These are phyloP conservation scores for Idaea dimidiata DNA, from an alignment of 2,888 invertebrate species.

Conservation along the genomic window DNA sequence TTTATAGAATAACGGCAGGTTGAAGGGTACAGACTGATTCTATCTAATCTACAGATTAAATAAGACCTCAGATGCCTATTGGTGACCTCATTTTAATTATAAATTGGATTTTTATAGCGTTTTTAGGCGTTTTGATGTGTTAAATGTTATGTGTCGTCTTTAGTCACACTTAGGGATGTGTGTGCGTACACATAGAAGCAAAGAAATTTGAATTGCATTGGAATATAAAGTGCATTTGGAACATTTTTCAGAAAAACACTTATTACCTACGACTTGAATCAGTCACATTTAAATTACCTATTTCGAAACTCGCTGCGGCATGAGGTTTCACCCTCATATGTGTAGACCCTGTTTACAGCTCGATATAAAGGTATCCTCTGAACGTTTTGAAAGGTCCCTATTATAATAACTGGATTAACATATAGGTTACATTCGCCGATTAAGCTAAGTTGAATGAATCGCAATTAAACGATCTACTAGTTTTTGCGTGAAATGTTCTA, in stretches of 20 bases:
- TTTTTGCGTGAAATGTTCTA: no score
- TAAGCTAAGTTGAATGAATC: no score
- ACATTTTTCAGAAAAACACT: background rate
- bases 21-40: conserved; percentile 26
- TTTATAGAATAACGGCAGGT: conserved; percentile 7
- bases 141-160: conserved; percentile 10
- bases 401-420: no score
- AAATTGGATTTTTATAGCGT: conserved; percentile 16
- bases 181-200: background rate
- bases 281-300: no score
- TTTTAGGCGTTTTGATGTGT: conserved; percentile 6
- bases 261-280: background rate
- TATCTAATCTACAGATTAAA: conserved; percentile 19
- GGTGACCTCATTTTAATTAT: conserved; percentile 19
- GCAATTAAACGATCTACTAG: no score
- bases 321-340: no score
- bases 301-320: no score
- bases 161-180: background rate
- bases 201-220: background rate
- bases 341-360: no score
- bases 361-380: no score
- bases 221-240: background rate
- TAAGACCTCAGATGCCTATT: conserved; percentile 14
- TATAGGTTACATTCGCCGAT: no score
- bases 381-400: no score